These are phyloP conservation scores for Manacus vitellinus DNA, from an alignment of 2,113 vertebrate genomes.

Conservation along the genomic window DNA sequence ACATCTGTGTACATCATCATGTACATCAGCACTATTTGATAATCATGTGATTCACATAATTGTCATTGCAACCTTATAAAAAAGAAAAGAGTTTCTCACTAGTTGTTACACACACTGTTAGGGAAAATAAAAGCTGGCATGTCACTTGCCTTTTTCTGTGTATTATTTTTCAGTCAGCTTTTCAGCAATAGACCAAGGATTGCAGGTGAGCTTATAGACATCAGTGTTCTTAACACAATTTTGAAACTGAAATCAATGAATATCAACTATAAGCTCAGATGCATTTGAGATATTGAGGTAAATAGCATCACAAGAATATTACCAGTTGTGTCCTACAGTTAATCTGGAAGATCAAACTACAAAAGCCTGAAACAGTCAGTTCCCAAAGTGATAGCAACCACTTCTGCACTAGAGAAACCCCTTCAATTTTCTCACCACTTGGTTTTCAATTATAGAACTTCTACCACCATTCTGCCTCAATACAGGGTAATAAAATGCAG, in stretches of 20 bases:
- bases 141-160: not conserved
- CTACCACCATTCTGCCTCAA: not conserved
- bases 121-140: not conserved
- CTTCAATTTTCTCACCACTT: slow-evolving; percentile 26
- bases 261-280: not conserved
- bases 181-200: not conserved
- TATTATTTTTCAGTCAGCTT: not conserved
- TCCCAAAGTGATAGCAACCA: not conserved
- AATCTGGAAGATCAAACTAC: not conserved
- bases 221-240: not conserved
- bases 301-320: not conserved
- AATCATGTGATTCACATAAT: not conserved
- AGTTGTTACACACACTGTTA: not conserved
- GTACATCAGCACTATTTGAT: not conserved
- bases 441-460: slow-evolving; percentile 36
- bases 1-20: not conserved
- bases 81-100: not conserved
- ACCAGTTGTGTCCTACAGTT: not conserved
- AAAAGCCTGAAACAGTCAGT: not conserved
- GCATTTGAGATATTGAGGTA: not conserved
- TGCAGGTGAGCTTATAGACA: not conserved
- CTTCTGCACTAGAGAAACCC: not conserved
- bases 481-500: not conserved
- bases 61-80: not conserved
- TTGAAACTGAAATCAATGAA: not conserved